Percentiles rank a stretch among this genome's conserved stretches.
These are phyloP conservation scores for Petroica traversi DNA, from an alignment of 2,113 vertebrate species.

Conservation along the genomic window DNA sequence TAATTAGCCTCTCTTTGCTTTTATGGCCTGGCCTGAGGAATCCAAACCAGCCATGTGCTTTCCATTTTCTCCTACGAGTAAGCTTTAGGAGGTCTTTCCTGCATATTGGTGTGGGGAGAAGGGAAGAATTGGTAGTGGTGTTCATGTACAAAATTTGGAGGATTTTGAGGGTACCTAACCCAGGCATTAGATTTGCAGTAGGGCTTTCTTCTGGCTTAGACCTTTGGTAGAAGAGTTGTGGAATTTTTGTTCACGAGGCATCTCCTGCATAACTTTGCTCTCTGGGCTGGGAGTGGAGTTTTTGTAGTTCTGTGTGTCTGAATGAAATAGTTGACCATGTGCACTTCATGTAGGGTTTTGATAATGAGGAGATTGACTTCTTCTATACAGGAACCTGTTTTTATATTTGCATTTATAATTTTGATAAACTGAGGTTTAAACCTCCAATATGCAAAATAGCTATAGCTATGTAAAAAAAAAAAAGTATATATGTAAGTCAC, in stretches of 20 bases:
- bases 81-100: neutral
- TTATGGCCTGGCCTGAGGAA: neutral
- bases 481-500: fast-evolving
- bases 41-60: neutral
- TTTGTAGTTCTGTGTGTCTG: neutral
- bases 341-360: neutral
- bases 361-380: neutral
- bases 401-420: neutral
- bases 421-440: neutral
- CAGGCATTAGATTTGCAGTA: neutral
- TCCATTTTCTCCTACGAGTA: neutral
- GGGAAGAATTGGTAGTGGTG: neutral
- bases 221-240: neutral
- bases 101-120: neutral
- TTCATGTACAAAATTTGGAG: neutral
- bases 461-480: neutral
- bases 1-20: neutral
- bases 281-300: neutral
- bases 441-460: neutral
- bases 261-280: neutral
- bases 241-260: neutral
- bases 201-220: neutral
- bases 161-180: neutral
- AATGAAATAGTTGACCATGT: neutral
- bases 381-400: neutral